These are phyloP conservation scores for Leguminivora glycinivorella DNA, from an alignment of 1,140 invertebrate genomes.

Conservation along the genomic window DNA sequence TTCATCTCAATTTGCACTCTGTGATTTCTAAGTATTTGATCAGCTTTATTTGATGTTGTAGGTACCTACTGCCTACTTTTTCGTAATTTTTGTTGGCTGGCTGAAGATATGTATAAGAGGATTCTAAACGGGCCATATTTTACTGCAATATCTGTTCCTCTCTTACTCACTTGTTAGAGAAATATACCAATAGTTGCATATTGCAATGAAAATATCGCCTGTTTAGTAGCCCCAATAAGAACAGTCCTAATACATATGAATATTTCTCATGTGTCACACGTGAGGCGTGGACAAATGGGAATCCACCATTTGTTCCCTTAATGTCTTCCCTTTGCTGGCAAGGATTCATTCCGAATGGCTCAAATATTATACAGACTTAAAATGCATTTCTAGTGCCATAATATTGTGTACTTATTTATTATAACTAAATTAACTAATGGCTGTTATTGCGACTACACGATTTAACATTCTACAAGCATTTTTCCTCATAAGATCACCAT, in stretches of 20 bases:
- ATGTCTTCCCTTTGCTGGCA: constrained; percentile 7
- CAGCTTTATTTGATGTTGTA: not conserved
- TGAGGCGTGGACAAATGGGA: too few relatives aligned
- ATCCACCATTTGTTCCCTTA: too few relatives aligned
- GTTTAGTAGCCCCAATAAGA: too few relatives aligned
- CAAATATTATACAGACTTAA: constrained; percentile 41
- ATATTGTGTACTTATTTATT: constrained; percentile 50
- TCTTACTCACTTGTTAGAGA: too few relatives aligned
- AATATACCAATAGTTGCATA: too few relatives aligned
- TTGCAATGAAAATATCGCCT: too few relatives aligned
- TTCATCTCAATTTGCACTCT: constrained; percentile 17
- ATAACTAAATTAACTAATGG: constrained; percentile 11
- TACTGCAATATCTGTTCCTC: too few relatives aligned
- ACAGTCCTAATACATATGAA: too few relatives aligned
- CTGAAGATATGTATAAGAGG: too few relatives aligned
- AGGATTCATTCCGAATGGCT: constrained; percentile 38
- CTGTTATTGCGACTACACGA: constrained; percentile 15
- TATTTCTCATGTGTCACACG: too few relatives aligned
- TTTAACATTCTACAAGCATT: not conserved
- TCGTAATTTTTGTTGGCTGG: not conserved
- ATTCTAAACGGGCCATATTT: too few relatives aligned
- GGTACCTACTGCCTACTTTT: not conserved
- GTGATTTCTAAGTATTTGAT: constrained; percentile 6
- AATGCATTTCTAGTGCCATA: constrained; percentile 60
- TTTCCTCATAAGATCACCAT: not conserved